Evolutionary conservation across 2,888 invertebrate genomes (phyloP).

Genomic region (Meghimatium bilineatum): DNA sequence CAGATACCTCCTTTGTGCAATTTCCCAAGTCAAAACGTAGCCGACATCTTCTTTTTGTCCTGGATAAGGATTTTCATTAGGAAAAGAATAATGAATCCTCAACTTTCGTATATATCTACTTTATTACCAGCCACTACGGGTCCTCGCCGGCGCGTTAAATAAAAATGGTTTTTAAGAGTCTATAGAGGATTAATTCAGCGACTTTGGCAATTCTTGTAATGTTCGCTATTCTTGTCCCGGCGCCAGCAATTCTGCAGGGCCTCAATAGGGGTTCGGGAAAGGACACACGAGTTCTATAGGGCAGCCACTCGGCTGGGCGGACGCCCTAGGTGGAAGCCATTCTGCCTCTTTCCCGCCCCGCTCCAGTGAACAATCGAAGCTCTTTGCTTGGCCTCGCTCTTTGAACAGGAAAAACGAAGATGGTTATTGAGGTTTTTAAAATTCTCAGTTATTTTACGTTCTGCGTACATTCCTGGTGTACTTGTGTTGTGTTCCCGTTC

Average conservation of each 20-base stretch:
- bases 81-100: slow-evolving; percentile 6
- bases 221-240: slow-evolving; percentile 33
- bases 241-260: slow-evolving; percentile 32
- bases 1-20: slow-evolving; percentile 14
- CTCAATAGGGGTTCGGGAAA: slow-evolving; percentile 27
- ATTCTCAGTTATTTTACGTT: slow-evolving; percentile 29
- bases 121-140: slow-evolving; percentile 21
- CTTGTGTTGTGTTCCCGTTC: not conserved
- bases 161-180: slow-evolving; percentile 37
- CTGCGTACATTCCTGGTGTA: not conserved
- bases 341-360: slow-evolving; percentile 26
- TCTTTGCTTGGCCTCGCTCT: slow-evolving; percentile 20
- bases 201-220: slow-evolving; percentile 42
- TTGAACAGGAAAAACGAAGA: slow-evolving; percentile 35
- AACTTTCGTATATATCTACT: slow-evolving; percentile 14
- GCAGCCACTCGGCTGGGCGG: slow-evolving; percentile 27
- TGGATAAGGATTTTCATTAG: slow-evolving; percentile 34
- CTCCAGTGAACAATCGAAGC: slow-evolving; percentile 33
- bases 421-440: slow-evolving; percentile 13
- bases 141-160: slow-evolving; percentile 30
- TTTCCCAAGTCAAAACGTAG: slow-evolving; percentile 24
- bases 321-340: slow-evolving; percentile 35
- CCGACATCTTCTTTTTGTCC: slow-evolving; percentile 31
- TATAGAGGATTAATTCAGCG: slow-evolving; percentile 38
- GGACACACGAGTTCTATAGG: slow-evolving; percentile 35